Evolutionary conservation across 2,888 invertebrate genomes (phyloP).

Genomic region (Lacanobia oleracea): DNA sequence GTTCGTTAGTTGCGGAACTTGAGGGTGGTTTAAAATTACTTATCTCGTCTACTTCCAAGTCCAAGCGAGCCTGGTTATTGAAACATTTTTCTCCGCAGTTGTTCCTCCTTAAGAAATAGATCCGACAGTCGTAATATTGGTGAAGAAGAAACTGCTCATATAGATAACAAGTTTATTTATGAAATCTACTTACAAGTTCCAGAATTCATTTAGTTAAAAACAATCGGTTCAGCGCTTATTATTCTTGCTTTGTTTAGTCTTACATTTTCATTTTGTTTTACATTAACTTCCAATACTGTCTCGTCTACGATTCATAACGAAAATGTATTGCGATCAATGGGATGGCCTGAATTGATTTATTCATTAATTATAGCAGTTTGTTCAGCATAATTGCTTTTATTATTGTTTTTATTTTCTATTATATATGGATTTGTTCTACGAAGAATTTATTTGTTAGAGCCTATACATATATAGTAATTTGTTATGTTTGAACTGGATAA

Average conservation of each 20-base stretch:
- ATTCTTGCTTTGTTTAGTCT: neutral
- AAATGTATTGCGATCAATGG: conserved; percentile 34
- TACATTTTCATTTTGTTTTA: neutral
- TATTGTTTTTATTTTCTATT: conserved; percentile 9
- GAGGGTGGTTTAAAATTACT: conserved; percentile 20
- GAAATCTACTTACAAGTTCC: no score
- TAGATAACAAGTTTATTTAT: neutral
- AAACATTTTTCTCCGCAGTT: neutral
- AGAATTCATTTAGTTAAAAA: no score
- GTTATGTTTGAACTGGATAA: conserved; percentile 36
- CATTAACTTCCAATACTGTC: conserved; percentile 1
- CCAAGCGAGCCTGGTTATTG: conserved; percentile 5
- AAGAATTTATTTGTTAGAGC: neutral
- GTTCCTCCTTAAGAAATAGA: neutral
- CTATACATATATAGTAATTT: conserved; percentile 1
- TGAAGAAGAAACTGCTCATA: neutral
- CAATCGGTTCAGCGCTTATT: neutral
- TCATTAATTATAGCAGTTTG: conserved; percentile 32
- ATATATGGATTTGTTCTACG: conserved; percentile 5
- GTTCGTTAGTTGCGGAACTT: conserved; percentile 20
- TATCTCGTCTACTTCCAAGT: conserved; percentile 9
- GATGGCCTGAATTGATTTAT: conserved; percentile 32
- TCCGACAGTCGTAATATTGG: neutral
- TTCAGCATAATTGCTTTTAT: conserved; percentile 15
- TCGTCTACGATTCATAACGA: conserved; percentile 27